phyloP scores from a whole-genome alignment of 35 echinoderm and acorn worm genomes.

The Lytechinus pictus region DNA sequence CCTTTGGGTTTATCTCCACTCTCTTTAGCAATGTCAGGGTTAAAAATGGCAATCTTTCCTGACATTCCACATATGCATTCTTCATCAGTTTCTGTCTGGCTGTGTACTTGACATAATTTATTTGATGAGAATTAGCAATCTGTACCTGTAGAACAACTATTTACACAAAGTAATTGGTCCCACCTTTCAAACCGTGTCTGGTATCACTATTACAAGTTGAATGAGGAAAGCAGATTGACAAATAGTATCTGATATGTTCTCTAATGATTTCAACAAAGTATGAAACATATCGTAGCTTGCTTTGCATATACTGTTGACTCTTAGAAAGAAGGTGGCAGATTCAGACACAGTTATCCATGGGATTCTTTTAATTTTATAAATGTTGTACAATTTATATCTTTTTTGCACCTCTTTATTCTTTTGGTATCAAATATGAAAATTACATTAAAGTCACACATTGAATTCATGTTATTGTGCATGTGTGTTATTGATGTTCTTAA shows the following conservation, averaged over 20 bases:
- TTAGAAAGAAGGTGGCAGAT: no score
- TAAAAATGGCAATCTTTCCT: not conserved
- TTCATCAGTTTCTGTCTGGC: not conserved
- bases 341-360: no score
- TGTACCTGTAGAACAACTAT: slow-evolving; percentile 18
- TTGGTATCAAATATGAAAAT: no score
- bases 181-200: not conserved
- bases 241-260: not conserved
- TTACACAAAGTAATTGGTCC: not conserved
- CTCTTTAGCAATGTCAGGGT: not conserved
- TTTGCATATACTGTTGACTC: no score
- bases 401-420: no score
- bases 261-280: not conserved
- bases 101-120: not conserved
- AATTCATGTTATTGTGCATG: no score
- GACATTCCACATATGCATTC: not conserved
- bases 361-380: no score
- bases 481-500: no score
- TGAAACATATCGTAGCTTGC: no score
- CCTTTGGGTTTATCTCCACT: not conserved
- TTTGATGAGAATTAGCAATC: not conserved
- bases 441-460: no score
- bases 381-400: no score
- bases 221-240: not conserved
- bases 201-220: not conserved